Percentiles rank a stretch among this genome's conserved stretches.
Conservation (phyloP, 2,113 vertebrate species). For the Myiagra hebetior region DNA sequence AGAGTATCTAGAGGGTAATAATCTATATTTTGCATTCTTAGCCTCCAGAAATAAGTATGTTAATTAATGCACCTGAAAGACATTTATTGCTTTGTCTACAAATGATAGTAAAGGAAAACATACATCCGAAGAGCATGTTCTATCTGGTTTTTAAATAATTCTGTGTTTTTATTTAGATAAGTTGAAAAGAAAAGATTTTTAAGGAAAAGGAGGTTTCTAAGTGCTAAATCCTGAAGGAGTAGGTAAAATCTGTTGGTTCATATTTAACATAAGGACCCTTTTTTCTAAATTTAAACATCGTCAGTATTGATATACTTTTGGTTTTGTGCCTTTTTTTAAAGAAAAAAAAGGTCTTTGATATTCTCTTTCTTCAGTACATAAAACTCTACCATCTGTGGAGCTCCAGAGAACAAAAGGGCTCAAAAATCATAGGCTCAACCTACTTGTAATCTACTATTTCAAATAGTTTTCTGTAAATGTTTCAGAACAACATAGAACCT, state of each 20-base stretch:
- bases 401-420: neutral
- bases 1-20: neutral
- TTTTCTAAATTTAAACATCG: neutral
- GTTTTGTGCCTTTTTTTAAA: neutral
- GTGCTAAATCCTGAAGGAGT: neutral
- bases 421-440: neutral
- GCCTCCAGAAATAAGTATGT: neutral
- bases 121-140: rapidly evolving
- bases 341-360: neutral
- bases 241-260: neutral
- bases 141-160: neutral
- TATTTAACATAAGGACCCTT: neutral
- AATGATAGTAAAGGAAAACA: neutral
- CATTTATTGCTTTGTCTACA: neutral
- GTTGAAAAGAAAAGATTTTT: neutral
- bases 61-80: neutral
- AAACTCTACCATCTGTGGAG: neutral
- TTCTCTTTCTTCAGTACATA: neutral
- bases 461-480: neutral
- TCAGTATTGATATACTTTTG: neutral
- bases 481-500: neutral
- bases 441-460: neutral
- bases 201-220: neutral
- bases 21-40: neutral
- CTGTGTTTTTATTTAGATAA: rapidly evolving